Percentiles rank a stretch among this genome's conserved stretches.
Conservation (phyloP, 2,797 vertebrate species). For the Alfaro cultratus region DNA sequence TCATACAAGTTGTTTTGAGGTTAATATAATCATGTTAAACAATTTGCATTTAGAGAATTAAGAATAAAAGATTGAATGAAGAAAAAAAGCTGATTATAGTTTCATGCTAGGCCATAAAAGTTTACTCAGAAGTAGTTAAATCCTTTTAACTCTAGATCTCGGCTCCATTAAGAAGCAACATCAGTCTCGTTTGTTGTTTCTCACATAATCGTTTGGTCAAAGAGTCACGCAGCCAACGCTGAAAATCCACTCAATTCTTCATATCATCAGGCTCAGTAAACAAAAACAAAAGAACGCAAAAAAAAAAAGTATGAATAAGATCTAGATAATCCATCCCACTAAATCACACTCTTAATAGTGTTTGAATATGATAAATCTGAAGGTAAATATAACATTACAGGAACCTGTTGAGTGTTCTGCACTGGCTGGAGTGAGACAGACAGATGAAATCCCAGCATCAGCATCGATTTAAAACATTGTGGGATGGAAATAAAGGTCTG, state of each 20-base stretch:
- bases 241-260: conserved; percentile 19
- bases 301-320: conserved; percentile 10
- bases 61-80: conserved; percentile 63
- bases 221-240: conserved; percentile 34
- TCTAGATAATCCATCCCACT: conserved; percentile 17
- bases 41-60: conserved; percentile 52
- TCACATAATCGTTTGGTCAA: conserved; percentile 16
- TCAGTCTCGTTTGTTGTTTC: conserved; percentile 45
- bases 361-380: conserved; percentile 44
- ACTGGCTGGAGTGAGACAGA: conserved; percentile 14
- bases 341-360: conserved; percentile 37
- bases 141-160: conserved; percentile 30
- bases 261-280: conserved; percentile 36
- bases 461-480: conserved; percentile 40
- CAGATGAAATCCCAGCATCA: conserved; percentile 28
- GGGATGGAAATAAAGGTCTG: conserved; percentile 34
- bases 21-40: conserved; percentile 76
- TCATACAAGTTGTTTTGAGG: conserved; percentile 62
- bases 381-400: conserved; percentile 6
- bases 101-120: conserved; percentile 67
- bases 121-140: conserved; percentile 32
- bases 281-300: conserved; percentile 16
- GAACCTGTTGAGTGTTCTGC: conserved; percentile 28
- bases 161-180: conserved; percentile 39
- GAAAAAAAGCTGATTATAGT: conserved; percentile 64